These are phyloP conservation scores for Elaeidobius kamerunicus DNA, from an alignment of 2,888 invertebrate species.

Conservation along the genomic window DNA sequence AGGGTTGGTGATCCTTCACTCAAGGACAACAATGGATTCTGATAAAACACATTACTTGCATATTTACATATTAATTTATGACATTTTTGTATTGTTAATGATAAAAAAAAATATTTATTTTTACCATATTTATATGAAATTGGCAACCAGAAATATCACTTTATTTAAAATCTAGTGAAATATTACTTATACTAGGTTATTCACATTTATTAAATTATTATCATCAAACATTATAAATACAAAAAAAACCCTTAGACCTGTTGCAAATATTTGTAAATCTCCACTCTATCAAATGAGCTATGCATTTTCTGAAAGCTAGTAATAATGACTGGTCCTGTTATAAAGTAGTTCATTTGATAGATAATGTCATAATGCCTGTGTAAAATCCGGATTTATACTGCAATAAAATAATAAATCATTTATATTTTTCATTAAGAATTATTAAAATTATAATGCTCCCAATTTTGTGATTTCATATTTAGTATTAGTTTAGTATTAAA, in stretches of 20 bases:
- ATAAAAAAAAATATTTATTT: too few species aligned
- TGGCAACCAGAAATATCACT: constrained; percentile 26
- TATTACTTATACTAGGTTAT: constrained; percentile 47
- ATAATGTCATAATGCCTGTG: constrained; percentile 30
- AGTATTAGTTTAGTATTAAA: too few species aligned
- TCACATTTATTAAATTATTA: constrained; percentile 47
- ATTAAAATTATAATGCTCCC: too few species aligned
- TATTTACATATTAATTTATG: too few species aligned
- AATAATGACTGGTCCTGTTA: constrained; percentile 7
- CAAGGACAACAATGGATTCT: constrained; percentile 6
- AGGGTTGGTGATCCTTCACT: constrained; percentile 16
- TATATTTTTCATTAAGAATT: too few species aligned
- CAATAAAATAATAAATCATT: too few species aligned
- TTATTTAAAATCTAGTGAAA: constrained; percentile 25
- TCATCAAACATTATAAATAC: constrained; percentile 44
- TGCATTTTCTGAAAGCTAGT: constrained; percentile 13
- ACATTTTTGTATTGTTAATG: too few species aligned
- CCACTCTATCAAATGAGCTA: constrained; percentile 41
- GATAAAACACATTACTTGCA: too few species aligned
- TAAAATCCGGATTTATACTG: constrained; percentile 16
- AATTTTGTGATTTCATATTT: too few species aligned
- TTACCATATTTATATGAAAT: too few species aligned
- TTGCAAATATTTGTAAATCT: constrained; percentile 40
- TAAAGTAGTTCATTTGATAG: constrained; percentile 38
- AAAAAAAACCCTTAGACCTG: constrained; percentile 47